Conservation (phyloP, 2,113 vertebrate species). For the Hyaena hyaena region DNA sequence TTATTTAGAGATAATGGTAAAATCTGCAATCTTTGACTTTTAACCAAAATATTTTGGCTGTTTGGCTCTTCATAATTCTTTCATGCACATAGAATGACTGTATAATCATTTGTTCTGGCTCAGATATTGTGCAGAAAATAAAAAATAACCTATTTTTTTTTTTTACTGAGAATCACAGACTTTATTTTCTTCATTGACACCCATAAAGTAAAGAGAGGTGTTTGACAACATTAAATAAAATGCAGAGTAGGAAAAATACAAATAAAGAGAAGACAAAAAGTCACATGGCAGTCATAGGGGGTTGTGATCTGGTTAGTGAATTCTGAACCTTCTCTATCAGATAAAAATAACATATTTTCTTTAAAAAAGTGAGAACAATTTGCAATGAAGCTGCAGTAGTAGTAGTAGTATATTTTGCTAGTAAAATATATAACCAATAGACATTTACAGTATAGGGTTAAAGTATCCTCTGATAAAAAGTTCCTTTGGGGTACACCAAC, state of each 20-base stretch:
- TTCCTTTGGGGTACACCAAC: not conserved
- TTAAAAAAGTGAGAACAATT: not conserved
- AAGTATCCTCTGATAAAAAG: not conserved
- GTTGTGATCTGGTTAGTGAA: not conserved
- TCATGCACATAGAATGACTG: not conserved
- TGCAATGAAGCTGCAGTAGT: not conserved
- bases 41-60: not conserved
- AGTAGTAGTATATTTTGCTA: not conserved
- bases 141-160: not conserved
- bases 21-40: not conserved
- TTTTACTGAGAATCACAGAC: not conserved
- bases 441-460: not conserved
- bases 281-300: rapidly evolving
- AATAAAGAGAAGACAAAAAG: not conserved
- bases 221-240: not conserved
- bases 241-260: not conserved
- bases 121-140: slow-evolving; percentile 6
- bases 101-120: slow-evolving; percentile 15
- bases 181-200: not conserved
- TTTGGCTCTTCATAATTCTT: not conserved
- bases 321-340: rapidly evolving
- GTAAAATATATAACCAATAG: not conserved
- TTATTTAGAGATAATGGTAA: not conserved
- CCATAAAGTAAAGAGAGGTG: not conserved
- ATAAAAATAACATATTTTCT: not conserved